Evolutionary conservation across 2,888 invertebrate species (phyloP).

Genomic region (Trachelus stipa): DNA sequence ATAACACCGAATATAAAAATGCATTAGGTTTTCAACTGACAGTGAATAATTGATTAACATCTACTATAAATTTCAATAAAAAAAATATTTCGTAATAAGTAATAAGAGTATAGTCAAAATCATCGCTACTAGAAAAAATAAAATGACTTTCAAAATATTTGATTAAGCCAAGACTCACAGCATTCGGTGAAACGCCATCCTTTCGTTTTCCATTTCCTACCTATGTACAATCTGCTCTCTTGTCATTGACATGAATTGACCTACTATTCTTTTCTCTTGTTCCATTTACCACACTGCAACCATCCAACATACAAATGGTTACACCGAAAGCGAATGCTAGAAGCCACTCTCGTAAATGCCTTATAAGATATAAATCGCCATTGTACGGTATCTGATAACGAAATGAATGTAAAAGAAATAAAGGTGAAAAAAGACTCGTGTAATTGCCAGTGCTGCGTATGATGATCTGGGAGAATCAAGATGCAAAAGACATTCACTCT

Average conservation of each 20-base stretch:
- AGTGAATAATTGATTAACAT: not conserved
- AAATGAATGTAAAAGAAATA: not conserved
- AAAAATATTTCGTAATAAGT: not conserved
- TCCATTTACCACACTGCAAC: conserved; percentile 20
- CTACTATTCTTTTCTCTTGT: not conserved
- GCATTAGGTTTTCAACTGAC: not conserved
- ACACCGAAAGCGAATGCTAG: conserved; percentile 31
- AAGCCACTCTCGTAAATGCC: conserved; percentile 23
- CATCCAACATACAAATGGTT: conserved; percentile 28
- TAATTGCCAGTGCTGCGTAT: conserved; percentile 17
- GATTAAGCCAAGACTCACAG: not conserved
- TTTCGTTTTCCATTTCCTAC: not conserved
- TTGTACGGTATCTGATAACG: not conserved
- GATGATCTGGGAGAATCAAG: conserved; percentile 31
- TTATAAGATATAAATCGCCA: not conserved
- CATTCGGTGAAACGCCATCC: not conserved
- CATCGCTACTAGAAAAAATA: not conserved
- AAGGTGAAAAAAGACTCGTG: not conserved
- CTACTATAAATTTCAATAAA: not conserved
- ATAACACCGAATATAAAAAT: not conserved
- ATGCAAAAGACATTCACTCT: conserved; percentile 42
- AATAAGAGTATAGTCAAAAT: not conserved
- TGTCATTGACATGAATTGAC: not conserved
- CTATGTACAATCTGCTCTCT: not conserved
- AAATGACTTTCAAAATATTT: not conserved